Evolutionary conservation across 35 echinoderm and acorn worm genomes (phyloP).

Genomic region (Anneissia japonica): DNA sequence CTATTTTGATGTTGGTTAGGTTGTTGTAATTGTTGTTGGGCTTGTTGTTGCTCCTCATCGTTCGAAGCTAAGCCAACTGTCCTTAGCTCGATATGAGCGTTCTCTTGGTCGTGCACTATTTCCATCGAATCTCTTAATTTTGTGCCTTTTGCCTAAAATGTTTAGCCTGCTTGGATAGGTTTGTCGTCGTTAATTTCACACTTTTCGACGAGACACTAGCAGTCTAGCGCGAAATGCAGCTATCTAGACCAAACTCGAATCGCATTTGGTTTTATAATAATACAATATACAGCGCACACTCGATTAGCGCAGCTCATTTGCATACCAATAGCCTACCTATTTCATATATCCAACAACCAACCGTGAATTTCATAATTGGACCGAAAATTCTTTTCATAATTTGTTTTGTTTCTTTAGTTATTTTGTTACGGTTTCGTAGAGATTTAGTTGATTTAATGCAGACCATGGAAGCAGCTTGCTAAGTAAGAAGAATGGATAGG

Average conservation of each 20-base stretch:
- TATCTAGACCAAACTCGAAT: background rate
- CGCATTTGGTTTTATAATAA: background rate
- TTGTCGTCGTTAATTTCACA: background rate
- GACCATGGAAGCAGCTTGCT: background rate
- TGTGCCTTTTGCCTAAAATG: background rate
- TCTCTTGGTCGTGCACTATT: background rate
- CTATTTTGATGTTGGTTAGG: background rate
- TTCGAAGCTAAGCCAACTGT: background rate
- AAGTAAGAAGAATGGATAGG: background rate
- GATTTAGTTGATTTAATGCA: background rate
- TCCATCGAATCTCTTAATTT: slow-evolving; percentile 1
- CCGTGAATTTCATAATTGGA: background rate
- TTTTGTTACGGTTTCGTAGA: slow-evolving; percentile 1
- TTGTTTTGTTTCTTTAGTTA: slow-evolving; percentile 1
- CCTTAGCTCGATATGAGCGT: background rate
- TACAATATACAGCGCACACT: background rate
- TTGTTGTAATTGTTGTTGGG: background rate
- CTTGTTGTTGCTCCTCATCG: background rate
- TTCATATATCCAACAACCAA: background rate
- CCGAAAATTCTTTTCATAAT: slow-evolving; percentile 2
- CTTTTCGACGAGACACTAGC: background rate
- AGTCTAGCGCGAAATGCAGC: background rate
- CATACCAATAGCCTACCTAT: background rate
- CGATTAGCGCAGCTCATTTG: slow-evolving; percentile 1
- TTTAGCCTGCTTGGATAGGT: background rate